Evolutionary conservation across 2,113 vertebrate genomes (phyloP), one percentile per base, ranked within the genome.

Genomic region (Hiodon alosoides): DNA sequence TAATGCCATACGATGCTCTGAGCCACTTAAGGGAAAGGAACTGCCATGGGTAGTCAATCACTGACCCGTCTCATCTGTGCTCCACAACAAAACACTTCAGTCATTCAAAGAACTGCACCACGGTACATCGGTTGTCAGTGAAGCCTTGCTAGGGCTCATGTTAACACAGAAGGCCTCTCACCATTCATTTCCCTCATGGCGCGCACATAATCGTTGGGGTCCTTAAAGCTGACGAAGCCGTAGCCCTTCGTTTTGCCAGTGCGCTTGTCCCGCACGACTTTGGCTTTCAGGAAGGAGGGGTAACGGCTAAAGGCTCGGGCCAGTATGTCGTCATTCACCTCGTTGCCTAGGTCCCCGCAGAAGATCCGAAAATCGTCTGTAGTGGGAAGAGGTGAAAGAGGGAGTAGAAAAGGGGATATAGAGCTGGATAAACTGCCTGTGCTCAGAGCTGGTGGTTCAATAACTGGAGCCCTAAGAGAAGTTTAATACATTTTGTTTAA

Each of bases 131-230:
- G 11, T 14, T 2, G 14, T 3, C 58, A 59, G 14, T 11, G 9
- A 6, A 59, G 58, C 14, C 58, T 59, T 14, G 3, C 3, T 4
- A 11, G 14, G 3, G 58, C 8, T 59, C 9, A 8, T 9, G 31
- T 31, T 31, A 31, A 31, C 31, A 31, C 31, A 46, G 55, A 70
- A 57, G 57, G 52, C 53, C 4, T 13, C 93, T 84, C 73, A 96
- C 95, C 95, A 9, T 97, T 97, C 95, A 97, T 96, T 82, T 97
- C 95, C 3, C 95, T 89, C 94, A 96, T 97, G 76, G 95, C 95
- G 1, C 95, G 85, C 46, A 96, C 95, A 0, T 96, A 96, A 85
- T 97, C 95, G 0, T 94, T 96, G 65, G 95, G 95, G 81, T 97
- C 95, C 82, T 96, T 97, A 86, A 97, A 97, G 87, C 95, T 96